Evolutionary conservation across 2,888 invertebrate genomes (phyloP).

Genomic region (Halocaridina rubra): DNA sequence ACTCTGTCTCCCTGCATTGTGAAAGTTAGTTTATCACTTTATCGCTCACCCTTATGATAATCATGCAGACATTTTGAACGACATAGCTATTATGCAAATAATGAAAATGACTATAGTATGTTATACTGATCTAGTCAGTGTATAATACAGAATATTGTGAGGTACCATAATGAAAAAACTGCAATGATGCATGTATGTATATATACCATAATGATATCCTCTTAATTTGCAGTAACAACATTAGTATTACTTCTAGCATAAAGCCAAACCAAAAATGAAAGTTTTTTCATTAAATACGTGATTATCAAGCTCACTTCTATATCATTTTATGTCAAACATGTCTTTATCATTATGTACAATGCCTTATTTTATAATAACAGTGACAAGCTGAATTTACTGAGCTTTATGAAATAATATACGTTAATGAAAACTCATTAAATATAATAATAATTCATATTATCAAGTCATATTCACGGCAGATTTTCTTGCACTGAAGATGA

Average conservation of each 20-base stretch:
- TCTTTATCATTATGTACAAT: not conserved
- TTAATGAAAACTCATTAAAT: no score
- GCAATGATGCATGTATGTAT: not conserved
- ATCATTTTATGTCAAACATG: not conserved
- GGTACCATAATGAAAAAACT: constrained; percentile 27
- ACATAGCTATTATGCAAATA: constrained; percentile 2
- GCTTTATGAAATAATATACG: no score
- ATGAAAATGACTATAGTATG: constrained; percentile 12
- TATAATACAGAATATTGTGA: constrained; percentile 53
- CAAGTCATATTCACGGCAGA: no score
- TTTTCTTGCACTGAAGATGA: no score
- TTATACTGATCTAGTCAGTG: constrained; percentile 13
- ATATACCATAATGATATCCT: not conserved
- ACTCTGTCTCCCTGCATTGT: no score
- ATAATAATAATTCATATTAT: no score
- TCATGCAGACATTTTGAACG: not conserved
- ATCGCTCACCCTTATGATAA: not conserved
- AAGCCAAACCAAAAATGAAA: not conserved
- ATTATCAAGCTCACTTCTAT: not conserved
- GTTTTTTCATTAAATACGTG: not conserved
- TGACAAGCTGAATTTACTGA: no score
- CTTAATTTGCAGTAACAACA: not conserved
- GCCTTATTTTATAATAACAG: not conserved
- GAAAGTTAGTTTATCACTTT: not conserved
- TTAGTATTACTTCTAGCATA: not conserved